Evolutionary conservation across 2,888 invertebrate species (phyloP), one percentile per base, ranked within the genome.

Genomic region (Strigamia crassipes): DNA sequence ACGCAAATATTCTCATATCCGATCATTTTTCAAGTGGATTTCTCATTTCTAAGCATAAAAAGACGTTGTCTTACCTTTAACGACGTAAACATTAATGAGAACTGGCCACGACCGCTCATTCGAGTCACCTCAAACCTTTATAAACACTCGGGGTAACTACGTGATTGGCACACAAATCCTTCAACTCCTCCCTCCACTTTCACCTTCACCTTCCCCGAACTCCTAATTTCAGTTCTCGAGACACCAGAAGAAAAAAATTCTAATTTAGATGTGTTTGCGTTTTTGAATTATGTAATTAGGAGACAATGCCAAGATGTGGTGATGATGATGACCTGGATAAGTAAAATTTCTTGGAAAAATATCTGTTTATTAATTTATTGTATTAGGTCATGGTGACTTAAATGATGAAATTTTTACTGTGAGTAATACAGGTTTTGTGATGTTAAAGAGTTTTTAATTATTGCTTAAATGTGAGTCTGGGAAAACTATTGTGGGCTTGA

Each of bases 271-370:
- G 12, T 13, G 12, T 1, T 46, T 46, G 46, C 18, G n/a, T 23
- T 21, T 66, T 66, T 66, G 61, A 66, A 66, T 66, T 66, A 66
- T 66, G 61, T 66, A 66, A 66, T 66, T 66, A 23, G 46, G 46
- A 66, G 61, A 66, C 61, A 66, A 66, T 66, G 61, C 61, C 61
- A 46, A 46, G 46, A 13, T n/a, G 1, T 66, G 61, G 1, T 66
- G 61, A 66, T 13, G 61, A 66, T 66, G 61, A 66, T 66, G 61
- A 66, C 61, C 61, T 66, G 61, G 21, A 66, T 21, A 66, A 0
- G 61, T 12, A 1, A 23, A 23, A 6, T 21, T 66, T 66, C 61
- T 21, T 66, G 18, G 61, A 21, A 66, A 66, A 38, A 38, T 38
- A 38, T 38, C 38, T 38, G 21, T 66, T 18, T 66, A 23, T 66